Conservation (phyloP, 2,797 vertebrate genomes). For the Danio jaintianensis region DNA sequence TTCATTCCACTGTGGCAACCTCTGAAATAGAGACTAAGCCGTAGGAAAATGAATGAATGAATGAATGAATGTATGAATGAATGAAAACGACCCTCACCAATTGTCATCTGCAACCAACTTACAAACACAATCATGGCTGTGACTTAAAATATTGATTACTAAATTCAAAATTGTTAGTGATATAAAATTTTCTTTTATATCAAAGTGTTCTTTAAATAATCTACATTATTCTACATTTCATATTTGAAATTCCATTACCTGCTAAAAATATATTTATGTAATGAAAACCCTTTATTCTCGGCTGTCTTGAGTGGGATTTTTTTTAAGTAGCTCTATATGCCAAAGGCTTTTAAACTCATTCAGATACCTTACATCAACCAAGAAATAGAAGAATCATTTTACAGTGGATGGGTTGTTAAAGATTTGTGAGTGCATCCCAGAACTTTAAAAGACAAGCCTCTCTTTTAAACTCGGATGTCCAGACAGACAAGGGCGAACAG, state of each 20-base stretch:
- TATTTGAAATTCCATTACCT: background rate
- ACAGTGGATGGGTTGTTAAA: slow-evolving; percentile 34
- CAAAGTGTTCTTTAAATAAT: too few species aligned
- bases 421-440: slow-evolving; percentile 16
- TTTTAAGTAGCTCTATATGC: slow-evolving; percentile 11
- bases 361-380: slow-evolving; percentile 36
- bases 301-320: slow-evolving; percentile 7
- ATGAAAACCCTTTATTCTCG: slow-evolving; percentile 43
- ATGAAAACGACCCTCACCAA: background rate
- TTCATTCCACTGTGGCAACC: too few species aligned
- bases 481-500: slow-evolving; percentile 38
- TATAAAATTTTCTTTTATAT: too few species aligned
- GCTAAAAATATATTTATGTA: background rate
- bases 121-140: too few species aligned
- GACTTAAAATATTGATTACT: too few species aligned
- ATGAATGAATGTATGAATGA: too few species aligned
- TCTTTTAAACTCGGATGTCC: slow-evolving; percentile 22
- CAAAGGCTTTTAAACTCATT: background rate
- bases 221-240: too few species aligned
- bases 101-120: too few species aligned
- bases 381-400: slow-evolving; percentile 47
- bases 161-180: too few species aligned
- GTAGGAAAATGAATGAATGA: too few species aligned
- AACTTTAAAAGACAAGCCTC: background rate
- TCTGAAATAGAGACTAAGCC: too few species aligned